Evolutionary conservation across 2,113 vertebrate genomes (phyloP).

Genomic region (Pteruthius melanotis): DNA sequence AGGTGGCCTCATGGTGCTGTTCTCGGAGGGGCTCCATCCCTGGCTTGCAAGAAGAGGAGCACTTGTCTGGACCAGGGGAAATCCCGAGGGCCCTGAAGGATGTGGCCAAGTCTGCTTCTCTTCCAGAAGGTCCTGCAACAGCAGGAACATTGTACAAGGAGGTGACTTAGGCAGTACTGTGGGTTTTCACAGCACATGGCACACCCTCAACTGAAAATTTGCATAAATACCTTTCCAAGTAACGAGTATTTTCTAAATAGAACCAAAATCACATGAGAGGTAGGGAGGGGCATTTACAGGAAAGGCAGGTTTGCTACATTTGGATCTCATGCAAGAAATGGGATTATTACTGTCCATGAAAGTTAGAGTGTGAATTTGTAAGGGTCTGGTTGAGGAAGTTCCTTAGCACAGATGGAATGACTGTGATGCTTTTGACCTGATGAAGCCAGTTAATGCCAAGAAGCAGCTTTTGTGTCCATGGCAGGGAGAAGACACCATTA

Average conservation of each 20-base stretch:
- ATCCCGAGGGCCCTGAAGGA: not conserved
- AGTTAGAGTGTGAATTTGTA: not conserved
- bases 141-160: not conserved
- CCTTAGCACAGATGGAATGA: not conserved
- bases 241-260: not conserved
- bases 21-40: not conserved
- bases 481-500: not conserved
- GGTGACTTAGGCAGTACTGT: not conserved
- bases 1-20: not conserved
- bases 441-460: not conserved
- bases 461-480: not conserved
- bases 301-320: not conserved
- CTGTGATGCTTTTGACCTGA: not conserved
- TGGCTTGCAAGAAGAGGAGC: not conserved
- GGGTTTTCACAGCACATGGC: not conserved
- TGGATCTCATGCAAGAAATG: not conserved
- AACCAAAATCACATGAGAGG: not conserved
- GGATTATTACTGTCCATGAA: not conserved
- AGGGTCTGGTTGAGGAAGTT: not conserved
- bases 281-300: not conserved
- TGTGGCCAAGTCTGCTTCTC: not conserved
- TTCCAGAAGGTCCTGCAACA: not conserved
- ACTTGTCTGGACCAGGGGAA: not conserved
- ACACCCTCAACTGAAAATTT: not conserved
- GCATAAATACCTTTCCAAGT: not conserved